Evolutionary conservation across 2,888 invertebrate genomes (phyloP).

Genomic region (Agrilus mali): DNA sequence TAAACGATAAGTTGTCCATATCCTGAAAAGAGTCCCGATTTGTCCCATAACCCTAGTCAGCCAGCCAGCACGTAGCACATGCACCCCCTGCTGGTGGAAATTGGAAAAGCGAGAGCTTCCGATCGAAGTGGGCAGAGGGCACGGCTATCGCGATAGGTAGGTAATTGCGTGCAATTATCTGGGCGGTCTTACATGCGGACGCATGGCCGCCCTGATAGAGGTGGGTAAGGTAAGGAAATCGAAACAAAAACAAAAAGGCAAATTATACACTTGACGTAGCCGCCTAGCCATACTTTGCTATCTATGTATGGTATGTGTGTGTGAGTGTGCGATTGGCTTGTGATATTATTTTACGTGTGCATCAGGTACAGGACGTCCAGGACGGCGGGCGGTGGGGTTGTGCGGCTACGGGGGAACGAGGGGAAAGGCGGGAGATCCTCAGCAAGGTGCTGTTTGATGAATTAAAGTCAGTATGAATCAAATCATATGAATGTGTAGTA

Average conservation of each 20-base stretch:
- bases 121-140: constrained; percentile 19
- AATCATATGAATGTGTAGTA: constrained; percentile 34
- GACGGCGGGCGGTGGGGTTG: constrained; percentile 11
- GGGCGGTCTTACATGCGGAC: constrained; percentile 36
- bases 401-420: constrained; percentile 15
- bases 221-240: constrained; percentile 33
- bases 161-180: constrained; percentile 36
- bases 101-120: constrained; percentile 1
- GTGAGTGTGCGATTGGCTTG: constrained; percentile 12
- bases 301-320: not conserved
- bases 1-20: too few species aligned
- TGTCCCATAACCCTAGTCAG: not conserved
- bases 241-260: constrained; percentile 32
- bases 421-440: constrained; percentile 17
- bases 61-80: too few species aligned
- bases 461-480: constrained; percentile 38
- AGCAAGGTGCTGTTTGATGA: constrained; percentile 32
- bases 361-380: constrained; percentile 11
- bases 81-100: not conserved
- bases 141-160: constrained; percentile 26
- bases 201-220: constrained; percentile 38
- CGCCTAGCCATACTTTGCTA: too few species aligned
- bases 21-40: not conserved
- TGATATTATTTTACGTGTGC: constrained; percentile 27
- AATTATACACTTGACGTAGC: constrained; percentile 25